Evolutionary conservation across 2,113 vertebrate genomes (phyloP).

Genomic region (Elgaria multicarinata): DNA sequence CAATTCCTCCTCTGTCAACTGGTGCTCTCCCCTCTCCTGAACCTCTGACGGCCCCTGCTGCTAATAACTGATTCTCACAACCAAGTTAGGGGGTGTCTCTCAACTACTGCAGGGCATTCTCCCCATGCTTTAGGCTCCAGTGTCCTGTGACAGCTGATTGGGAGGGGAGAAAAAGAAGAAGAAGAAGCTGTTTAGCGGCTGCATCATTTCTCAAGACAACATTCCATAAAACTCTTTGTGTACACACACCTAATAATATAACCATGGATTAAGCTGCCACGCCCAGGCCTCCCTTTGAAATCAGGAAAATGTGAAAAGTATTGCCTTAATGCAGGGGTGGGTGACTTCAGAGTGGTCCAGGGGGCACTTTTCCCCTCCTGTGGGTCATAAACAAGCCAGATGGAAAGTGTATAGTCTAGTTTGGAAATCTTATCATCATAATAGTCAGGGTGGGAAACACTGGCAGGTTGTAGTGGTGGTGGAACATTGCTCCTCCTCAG

Average conservation of each 20-base stretch:
- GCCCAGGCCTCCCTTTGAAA: not conserved
- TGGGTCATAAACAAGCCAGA: not conserved
- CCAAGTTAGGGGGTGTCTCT: not conserved
- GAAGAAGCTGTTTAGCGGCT: conserved; percentile 21
- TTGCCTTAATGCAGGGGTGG: too few relatives aligned
- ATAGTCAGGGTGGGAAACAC: too few relatives aligned
- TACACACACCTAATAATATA: conserved; percentile 7
- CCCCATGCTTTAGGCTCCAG: conserved; percentile 33
- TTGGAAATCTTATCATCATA: not conserved
- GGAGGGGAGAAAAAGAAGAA: not conserved
- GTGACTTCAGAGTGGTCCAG: too few relatives aligned
- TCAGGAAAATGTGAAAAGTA: conserved; percentile 25
- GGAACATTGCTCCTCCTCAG: too few relatives aligned
- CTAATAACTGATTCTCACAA: conserved; percentile 40
- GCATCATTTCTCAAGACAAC: not conserved
- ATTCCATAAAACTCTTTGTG: conserved; percentile 20
- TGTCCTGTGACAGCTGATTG: conserved; percentile 10
- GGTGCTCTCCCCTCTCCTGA: conserved; percentile 34
- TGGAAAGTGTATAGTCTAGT: not conserved
- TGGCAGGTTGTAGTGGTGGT: too few relatives aligned
- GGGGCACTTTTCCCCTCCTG: too few relatives aligned
- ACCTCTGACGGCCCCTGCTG: conserved; percentile 30
- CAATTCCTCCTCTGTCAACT: conserved; percentile 22
- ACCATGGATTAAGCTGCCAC: not conserved
- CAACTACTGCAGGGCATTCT: conserved; percentile 20